phyloP scores from a whole-genome alignment of 2,888 invertebrate genomes.

The Heliconius sara region DNA sequence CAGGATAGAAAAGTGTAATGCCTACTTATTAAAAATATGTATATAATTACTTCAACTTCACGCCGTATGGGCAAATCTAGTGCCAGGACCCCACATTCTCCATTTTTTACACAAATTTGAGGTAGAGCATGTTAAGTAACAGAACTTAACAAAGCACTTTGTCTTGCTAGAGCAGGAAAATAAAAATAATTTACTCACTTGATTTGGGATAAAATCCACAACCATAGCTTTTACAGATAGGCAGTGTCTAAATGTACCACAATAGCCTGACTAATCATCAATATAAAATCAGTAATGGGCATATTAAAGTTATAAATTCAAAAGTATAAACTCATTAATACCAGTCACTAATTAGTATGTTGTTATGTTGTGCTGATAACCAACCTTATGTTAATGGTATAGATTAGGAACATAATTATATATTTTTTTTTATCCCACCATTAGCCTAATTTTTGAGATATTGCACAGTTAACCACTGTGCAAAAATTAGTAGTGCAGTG shows the following conservation, averaged over 20 bases:
- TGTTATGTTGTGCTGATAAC: constrained; percentile 1
- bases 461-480: too few relatives aligned
- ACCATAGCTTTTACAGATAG: not conserved
- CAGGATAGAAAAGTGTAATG: too few relatives aligned
- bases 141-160: not conserved
- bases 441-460: not conserved
- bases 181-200: not conserved
- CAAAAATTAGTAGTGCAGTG: too few relatives aligned
- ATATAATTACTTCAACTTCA: too few relatives aligned
- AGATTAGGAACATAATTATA: not conserved
- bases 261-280: not conserved
- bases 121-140: too few relatives aligned
- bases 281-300: not conserved
- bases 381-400: not conserved
- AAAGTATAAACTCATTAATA: not conserved
- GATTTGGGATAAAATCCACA: not conserved
- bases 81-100: not conserved
- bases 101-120: not conserved
- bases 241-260: not conserved
- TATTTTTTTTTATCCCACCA: not conserved
- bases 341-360: not conserved
- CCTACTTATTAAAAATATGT: too few relatives aligned
- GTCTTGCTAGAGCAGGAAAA: not conserved
- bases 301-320: not conserved
- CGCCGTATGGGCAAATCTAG: not conserved